Percentiles rank a stretch among this genome's conserved stretches.
Evolutionary conservation across 2,797 vertebrate genomes (phyloP).

Genomic region (Toxotes lorentzi): DNA sequence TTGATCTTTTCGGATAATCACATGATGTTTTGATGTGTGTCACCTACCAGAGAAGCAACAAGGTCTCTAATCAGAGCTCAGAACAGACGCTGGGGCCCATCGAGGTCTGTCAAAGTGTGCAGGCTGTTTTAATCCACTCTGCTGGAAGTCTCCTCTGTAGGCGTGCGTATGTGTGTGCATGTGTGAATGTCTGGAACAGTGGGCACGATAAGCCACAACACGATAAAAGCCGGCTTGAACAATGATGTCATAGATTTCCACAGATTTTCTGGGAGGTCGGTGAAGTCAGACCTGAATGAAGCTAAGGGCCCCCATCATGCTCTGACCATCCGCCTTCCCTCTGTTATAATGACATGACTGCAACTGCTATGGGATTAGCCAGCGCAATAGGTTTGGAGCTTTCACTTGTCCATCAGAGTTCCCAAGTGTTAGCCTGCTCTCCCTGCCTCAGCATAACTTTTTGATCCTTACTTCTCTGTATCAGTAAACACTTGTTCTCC

Average conservation of each 20-base stretch:
- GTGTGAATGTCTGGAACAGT: conserved; percentile 74
- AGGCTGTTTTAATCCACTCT: conserved; percentile 80
- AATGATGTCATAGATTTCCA: conserved; percentile 73
- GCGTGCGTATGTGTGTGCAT: conserved; percentile 44
- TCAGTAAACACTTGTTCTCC: conserved; percentile 73
- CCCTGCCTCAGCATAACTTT: conserved; percentile 52
- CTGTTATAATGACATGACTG: conserved; percentile 33
- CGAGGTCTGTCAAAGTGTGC: conserved; percentile 72
- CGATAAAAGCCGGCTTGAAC: conserved; percentile 72
- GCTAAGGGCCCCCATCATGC: conserved; percentile 40
- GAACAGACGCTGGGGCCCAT: conserved; percentile 68
- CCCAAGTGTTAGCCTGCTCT: conserved; percentile 37
- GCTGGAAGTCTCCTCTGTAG: conserved; percentile 72
- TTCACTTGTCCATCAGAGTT: conserved; percentile 59
- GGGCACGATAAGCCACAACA: conserved; percentile 71
- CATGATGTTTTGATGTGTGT: conserved; percentile 36
- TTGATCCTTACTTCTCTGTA: conserved; percentile 63
- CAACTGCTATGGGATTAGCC: conserved; percentile 54
- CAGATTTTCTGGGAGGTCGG: conserved; percentile 64
- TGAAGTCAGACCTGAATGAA: conserved; percentile 64
- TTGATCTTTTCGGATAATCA: conserved; percentile 9
- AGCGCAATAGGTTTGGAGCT: conserved; percentile 46
- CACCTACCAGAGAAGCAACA: conserved; percentile 58
- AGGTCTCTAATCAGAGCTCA: conserved; percentile 64
- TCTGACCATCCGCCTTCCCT: conserved; percentile 36